These are phyloP conservation scores for Cossypha niveicapilla DNA, from an alignment of 2,797 vertebrate species.

Conservation along the genomic window DNA sequence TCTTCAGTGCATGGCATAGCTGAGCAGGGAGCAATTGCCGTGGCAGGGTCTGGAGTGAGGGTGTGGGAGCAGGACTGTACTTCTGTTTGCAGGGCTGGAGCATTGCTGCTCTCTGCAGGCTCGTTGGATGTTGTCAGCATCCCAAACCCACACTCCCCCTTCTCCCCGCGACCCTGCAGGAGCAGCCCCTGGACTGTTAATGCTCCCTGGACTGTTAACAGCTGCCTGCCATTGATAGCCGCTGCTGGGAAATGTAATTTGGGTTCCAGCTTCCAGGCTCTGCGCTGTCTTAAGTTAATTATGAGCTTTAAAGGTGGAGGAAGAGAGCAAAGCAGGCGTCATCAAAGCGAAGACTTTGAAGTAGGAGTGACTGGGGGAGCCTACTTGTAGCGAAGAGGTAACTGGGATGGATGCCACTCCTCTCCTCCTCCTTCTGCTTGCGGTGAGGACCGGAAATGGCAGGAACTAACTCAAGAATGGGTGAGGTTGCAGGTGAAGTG, in stretches of 20 bases:
- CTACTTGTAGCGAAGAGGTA: background rate
- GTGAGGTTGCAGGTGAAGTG: background rate
- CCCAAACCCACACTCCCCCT: background rate
- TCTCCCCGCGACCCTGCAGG: rapidly evolving
- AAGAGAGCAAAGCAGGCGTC: background rate
- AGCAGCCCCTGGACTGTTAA: background rate
- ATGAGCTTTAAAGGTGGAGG: background rate
- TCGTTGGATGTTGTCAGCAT: rapidly evolving
- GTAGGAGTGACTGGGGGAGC: background rate
- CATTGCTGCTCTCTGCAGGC: constrained; percentile 51
- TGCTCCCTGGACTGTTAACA: background rate
- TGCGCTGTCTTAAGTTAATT: constrained; percentile 28
- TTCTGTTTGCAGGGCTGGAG: background rate
- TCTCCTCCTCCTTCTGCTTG: background rate
- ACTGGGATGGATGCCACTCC: background rate
- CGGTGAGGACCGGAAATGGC: background rate
- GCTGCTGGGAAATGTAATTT: constrained; percentile 30
- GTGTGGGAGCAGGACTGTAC: background rate
- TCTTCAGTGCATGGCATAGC: background rate
- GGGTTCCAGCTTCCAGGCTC: background rate
- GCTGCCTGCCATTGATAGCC: background rate
- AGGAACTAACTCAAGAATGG: background rate
- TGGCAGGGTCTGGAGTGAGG: rapidly evolving
- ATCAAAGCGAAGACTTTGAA: background rate
- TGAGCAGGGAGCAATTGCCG: background rate